These are phyloP conservation scores for Ethmia dodecea DNA, from an alignment of 2,888 invertebrate genomes.

Conservation along the genomic window DNA sequence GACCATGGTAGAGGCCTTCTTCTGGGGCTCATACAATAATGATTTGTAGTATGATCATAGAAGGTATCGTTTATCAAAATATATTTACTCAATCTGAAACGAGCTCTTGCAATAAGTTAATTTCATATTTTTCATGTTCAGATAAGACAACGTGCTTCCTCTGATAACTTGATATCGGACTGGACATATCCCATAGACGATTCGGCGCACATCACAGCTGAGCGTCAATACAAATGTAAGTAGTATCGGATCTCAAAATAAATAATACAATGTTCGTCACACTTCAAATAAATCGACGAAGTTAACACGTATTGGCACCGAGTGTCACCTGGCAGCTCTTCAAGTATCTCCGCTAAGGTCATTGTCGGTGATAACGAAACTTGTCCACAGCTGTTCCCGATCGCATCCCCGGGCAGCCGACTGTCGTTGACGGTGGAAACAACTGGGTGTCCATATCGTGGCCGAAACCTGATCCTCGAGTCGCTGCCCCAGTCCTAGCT, in stretches of 20 bases:
- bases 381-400: conserved; percentile 86
- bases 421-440: conserved; percentile 87
- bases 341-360: conserved; percentile 55
- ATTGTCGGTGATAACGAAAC: conserved; percentile 42
- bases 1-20: too few relatives aligned
- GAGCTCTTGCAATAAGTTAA: too few relatives aligned
- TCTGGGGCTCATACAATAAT: too few relatives aligned
- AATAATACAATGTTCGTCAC: too few relatives aligned
- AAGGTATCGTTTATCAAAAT: too few relatives aligned
- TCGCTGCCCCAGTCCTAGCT: conserved; percentile 85
- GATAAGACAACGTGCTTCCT: conserved; percentile 84
- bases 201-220: conserved; percentile 50
- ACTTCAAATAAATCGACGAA: conserved; percentile 1
- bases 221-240: conserved; percentile 75
- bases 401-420: conserved; percentile 85
- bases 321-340: conserved; percentile 46
- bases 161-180: conserved; percentile 83
- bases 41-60: too few relatives aligned
- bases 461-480: conserved; percentile 84
- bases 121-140: conserved; percentile 30
- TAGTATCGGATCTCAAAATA: too few relatives aligned
- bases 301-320: conserved; percentile 35
- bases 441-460: conserved; percentile 92
- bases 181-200: conserved; percentile 77
- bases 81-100: too few relatives aligned